Conservation (phyloP, 2,113 vertebrate species). For the Potamarius usumacintae region DNA sequence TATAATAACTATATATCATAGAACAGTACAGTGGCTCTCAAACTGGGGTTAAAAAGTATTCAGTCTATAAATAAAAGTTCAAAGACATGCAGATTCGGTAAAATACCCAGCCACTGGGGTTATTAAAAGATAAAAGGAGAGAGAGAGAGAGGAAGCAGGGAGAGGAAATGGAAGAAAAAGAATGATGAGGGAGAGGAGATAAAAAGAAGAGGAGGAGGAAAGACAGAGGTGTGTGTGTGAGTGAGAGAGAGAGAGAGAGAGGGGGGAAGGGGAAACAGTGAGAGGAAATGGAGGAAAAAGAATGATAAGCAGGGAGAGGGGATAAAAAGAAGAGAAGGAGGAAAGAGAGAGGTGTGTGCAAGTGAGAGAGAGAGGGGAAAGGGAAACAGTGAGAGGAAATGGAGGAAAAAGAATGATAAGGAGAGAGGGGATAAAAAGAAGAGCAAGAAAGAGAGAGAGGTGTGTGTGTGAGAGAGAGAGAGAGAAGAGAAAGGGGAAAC, state of each 20-base stretch:
- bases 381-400: background rate
- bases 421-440: too few relatives aligned
- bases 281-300: background rate
- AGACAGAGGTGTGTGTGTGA: too few relatives aligned
- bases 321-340: background rate
- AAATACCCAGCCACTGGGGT: too few relatives aligned
- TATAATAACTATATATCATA: background rate
- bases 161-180: too few relatives aligned
- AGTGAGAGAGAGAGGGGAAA: slow-evolving; percentile 48
- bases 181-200: too few relatives aligned
- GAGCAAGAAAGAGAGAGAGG: background rate
- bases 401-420: background rate
- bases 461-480: too few relatives aligned
- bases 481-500: too few relatives aligned
- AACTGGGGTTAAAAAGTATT: background rate
- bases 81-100: too few relatives aligned
- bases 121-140: too few relatives aligned
- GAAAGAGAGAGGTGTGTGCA: too few relatives aligned
- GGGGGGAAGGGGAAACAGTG: background rate
- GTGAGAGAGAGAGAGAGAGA: slow-evolving; percentile 41
- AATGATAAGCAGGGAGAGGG: background rate
- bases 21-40: background rate
- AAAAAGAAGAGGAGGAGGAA: too few relatives aligned
- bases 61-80: too few relatives aligned
- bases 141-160: background rate